A percentile compares a stretch with the other conserved stretches of the same genome.
phyloP scores from a whole-genome alignment of 2,797 vertebrate genomes.

The Cossypha polioptera region DNA sequence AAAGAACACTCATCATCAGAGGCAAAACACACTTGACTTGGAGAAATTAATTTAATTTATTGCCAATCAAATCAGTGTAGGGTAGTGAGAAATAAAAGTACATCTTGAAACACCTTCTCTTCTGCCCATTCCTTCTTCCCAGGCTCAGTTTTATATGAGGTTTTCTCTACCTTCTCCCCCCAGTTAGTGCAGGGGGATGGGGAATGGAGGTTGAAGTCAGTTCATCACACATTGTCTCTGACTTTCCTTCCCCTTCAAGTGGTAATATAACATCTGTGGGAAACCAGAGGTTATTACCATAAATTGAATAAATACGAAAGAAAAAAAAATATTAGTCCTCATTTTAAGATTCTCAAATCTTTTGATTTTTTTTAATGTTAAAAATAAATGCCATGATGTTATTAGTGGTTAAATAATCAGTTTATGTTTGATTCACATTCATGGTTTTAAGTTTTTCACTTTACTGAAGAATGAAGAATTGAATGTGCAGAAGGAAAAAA shows the following conservation, averaged over 20 bases:
- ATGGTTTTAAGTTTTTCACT: background rate
- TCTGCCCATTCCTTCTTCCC: background rate
- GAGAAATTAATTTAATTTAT: background rate
- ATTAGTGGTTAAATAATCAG: background rate
- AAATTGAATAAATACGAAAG: background rate
- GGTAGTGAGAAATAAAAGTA: background rate
- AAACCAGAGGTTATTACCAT: background rate
- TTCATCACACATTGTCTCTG: background rate
- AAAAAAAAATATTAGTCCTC: rapidly evolving
- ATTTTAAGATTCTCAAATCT: background rate
- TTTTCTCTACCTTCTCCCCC: background rate
- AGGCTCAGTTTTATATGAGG: background rate
- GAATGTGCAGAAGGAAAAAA: background rate
- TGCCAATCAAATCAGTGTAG: background rate
- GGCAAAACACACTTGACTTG: background rate
- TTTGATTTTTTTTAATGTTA: background rate
- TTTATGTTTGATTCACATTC: background rate
- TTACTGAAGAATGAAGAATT: background rate
- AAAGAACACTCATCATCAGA: background rate
- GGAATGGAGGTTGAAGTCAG: background rate
- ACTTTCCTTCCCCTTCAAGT: background rate
- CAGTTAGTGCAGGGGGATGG: rapidly evolving
- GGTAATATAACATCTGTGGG: background rate
- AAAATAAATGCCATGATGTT: background rate
- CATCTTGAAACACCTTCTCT: background rate